phyloP scores from a whole-genome alignment of 2,113 vertebrate species.

The Rhegmatorhina hoffmannsi region DNA sequence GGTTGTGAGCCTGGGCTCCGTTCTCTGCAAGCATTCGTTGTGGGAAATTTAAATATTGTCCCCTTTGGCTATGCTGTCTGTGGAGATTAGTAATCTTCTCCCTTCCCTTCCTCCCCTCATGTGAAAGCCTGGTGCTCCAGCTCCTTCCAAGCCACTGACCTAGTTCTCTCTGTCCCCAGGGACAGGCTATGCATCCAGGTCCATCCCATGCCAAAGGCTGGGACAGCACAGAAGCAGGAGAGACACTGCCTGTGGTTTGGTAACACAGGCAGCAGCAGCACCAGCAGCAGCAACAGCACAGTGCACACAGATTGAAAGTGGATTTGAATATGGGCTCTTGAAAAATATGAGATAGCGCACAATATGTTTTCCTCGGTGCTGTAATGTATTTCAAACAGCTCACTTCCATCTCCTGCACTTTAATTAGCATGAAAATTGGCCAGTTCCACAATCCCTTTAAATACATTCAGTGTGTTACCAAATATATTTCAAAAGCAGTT shows the following conservation, averaged over 20 bases:
- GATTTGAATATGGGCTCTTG: slow-evolving; percentile 65
- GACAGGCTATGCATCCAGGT: not conserved
- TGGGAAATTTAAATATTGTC: slow-evolving; percentile 19
- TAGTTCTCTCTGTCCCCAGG: slow-evolving; percentile 33
- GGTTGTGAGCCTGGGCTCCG: not conserved
- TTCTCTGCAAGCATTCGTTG: not conserved
- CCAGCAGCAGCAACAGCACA: not conserved
- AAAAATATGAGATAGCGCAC: slow-evolving; percentile 55
- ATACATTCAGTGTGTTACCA: slow-evolving; percentile 42
- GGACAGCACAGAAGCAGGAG: not conserved
- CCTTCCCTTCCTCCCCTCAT: not conserved
- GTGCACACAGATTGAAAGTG: slow-evolving; percentile 32
- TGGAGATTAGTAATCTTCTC: slow-evolving; percentile 19
- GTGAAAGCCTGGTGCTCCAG: not conserved
- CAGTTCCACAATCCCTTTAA: slow-evolving; percentile 64
- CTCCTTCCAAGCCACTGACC: slow-evolving; percentile 34
- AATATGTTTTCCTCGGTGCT: slow-evolving; percentile 64
- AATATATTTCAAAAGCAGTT: slow-evolving; percentile 51
- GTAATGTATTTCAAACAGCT: slow-evolving; percentile 66
- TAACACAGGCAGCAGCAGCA: not conserved
- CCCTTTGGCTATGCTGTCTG: slow-evolving; percentile 40
- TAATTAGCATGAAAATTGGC: slow-evolving; percentile 69
- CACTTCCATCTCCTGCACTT: slow-evolving; percentile 62
- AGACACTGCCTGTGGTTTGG: not conserved
- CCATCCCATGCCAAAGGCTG: not conserved